Base-by-base conservation (phyloP, 2,797 vertebrate genomes). In the Bryconaethiops microstoma region DNA sequence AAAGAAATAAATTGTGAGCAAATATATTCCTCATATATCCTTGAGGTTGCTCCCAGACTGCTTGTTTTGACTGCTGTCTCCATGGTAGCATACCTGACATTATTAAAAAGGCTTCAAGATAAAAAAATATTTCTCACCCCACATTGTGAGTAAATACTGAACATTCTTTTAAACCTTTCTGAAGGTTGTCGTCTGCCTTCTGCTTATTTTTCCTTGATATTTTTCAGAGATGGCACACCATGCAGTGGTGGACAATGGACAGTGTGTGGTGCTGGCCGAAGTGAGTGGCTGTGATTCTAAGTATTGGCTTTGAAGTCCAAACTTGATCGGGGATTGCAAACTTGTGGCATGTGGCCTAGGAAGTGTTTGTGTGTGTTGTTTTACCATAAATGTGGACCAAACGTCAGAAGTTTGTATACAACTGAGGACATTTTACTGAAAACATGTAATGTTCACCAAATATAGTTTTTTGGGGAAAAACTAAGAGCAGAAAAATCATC, bases 191-290 rank as follows among this genome's bases (percentile, higher is more conserved):
- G 35, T 10, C 9, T 68, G 39, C 23, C 23, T 29, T 25, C 4
- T 16, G 9, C 29, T 25, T 14, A 29, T 29, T 29, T 29, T 29
- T 29, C 29, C 7, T 6, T 3, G 29, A 42, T 16, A 10, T 42
- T 67, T 67, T 16, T 19, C 35, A 67, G 16, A 67, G 0, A 64
- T 17, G 10, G 19, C 78, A 12, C 50, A 81, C 65, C 80, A 80
- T 7, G 57, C 83, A 50, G 87, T 88, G 4, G 29, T 5, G 16
- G 52, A 55, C 85, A 82, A 82, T 80, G 73, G 35, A 29, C 19
- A n/a, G 7, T 0, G 52, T 70, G 81, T 57, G 50, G 25, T 59
- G 1, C 13, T 76, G 76, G 13, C 25, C 0, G 0, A 52, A 5
- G 40, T 23, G 71, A 19, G 54, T 5, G 0, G 19, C 4, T n/a